Conservation (phyloP, 2,888 invertebrate species). For the Nymphalis polychloros region DNA sequence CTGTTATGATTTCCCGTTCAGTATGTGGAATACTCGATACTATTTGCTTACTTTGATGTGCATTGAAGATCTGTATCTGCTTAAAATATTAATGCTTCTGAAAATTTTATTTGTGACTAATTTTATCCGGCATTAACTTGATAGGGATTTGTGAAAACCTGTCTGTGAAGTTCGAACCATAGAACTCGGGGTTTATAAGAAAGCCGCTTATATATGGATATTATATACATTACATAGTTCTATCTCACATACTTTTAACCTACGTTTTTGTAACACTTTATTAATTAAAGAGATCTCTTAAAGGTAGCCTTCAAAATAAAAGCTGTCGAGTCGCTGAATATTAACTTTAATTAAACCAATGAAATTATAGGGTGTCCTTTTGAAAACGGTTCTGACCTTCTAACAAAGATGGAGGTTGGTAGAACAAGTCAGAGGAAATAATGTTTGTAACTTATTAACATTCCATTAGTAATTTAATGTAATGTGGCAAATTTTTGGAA, state of each 20-base stretch:
- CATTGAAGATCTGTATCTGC: not conserved
- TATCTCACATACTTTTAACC: not conserved
- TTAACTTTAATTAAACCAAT: constrained; percentile 23
- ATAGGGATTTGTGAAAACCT: not conserved
- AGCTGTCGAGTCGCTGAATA: constrained; percentile 12
- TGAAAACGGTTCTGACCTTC: constrained; percentile 1
- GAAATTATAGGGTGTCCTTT: constrained; percentile 7
- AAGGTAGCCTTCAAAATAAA: constrained; percentile 18
- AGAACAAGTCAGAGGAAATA: not conserved
- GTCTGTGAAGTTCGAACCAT: too few species aligned
- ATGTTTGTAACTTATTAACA: too few species aligned
- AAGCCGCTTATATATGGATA: too few species aligned
- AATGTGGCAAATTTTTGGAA: too few species aligned
- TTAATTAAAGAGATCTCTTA: constrained; percentile 14
- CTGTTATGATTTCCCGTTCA: constrained; percentile 17
- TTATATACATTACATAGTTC: too few species aligned
- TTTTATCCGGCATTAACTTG: not conserved
- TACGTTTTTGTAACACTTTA: not conserved
- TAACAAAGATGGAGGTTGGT: not conserved
- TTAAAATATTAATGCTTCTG: constrained; percentile 2
- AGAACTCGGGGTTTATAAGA: too few species aligned
- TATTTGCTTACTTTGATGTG: not conserved
- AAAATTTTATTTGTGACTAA: not conserved
- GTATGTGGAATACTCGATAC: not conserved
- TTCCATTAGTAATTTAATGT: too few species aligned